Base-by-base conservation (phyloP, 2,797 vertebrate genomes). In the Hephaestus fuliginosus region DNA sequence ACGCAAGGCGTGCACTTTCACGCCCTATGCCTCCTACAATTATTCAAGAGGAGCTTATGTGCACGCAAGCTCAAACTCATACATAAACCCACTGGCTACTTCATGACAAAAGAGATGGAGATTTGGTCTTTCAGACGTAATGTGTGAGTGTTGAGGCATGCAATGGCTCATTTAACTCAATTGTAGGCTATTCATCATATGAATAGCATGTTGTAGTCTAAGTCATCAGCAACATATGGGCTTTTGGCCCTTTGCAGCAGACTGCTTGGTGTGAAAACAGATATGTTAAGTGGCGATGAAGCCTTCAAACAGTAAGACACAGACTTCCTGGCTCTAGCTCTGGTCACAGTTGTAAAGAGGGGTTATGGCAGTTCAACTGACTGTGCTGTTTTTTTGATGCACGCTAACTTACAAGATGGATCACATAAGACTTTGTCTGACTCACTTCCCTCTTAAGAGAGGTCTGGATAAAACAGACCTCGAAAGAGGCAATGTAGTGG, bases 361-460 rank as follows among this genome's bases (percentile, higher is more conserved):
- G 91, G 89, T 93, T 83, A 94, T 82, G 89, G 20, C 3, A 88
- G 91, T 89, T 93, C 92, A 83, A 52, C 41, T 5, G 20, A 84
- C 86, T 86, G 51, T 60, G 76, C 30, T 56, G 53, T 58, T 86
- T 70, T 83, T 70, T 51, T 48, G 7, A 81, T 66, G 46, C 56
- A 52, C 69, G 78, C 66, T 81, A 70, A 69, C 70, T 78, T 86
- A 74, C 63, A 74, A 66, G 51, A 56, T 43, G 44, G 33, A 72
- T 39, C 70, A 69, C 64, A 66, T 62, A 48, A 43, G 52, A 76
- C 33, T 72, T 39, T 28, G 79, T 91, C 76, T 90, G 72, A 55
- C 28, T 87, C 43, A 74, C 75, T 93, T 92, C 90, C 88, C 41
- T 46, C 62, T 81, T 17, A 25, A 78, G 41, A 78, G 84, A 82